These are phyloP conservation scores for Drosophila takahashii DNA, from an alignment of 1,140 invertebrate genomes.

Conservation along the genomic window DNA sequence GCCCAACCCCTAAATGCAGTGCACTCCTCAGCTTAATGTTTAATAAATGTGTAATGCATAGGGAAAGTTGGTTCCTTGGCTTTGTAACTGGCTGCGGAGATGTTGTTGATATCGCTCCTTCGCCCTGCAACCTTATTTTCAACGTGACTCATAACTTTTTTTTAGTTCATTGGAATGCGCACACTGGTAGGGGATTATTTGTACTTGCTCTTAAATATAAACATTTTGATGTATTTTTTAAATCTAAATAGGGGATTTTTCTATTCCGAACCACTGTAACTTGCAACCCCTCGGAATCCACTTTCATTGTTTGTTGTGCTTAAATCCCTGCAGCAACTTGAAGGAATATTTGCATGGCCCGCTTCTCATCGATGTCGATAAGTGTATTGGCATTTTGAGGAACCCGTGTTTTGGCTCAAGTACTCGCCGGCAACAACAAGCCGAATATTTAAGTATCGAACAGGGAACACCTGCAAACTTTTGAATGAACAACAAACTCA, in stretches of 20 bases:
- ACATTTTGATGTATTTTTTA: background rate
- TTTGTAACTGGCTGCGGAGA: slow-evolving; percentile 17
- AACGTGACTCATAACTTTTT: slow-evolving; percentile 67
- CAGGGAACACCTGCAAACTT: slow-evolving; percentile 76
- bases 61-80: slow-evolving; percentile 57
- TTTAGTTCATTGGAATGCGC: slow-evolving; percentile 38
- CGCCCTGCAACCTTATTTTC: slow-evolving; percentile 14
- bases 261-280: slow-evolving; percentile 39
- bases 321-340: slow-evolving; percentile 70
- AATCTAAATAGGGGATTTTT: background rate
- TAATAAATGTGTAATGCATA: slow-evolving; percentile 82
- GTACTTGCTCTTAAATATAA: background rate
- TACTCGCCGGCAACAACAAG: slow-evolving; percentile 46
- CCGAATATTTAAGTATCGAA: slow-evolving; percentile 59
- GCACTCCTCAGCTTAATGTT: slow-evolving; percentile 64
- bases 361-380: slow-evolving; percentile 59
- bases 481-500: slow-evolving; percentile 53
- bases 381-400: slow-evolving; percentile 75
- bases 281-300: slow-evolving; percentile 14
- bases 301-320: slow-evolving; percentile 65
- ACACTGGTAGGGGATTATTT: slow-evolving; percentile 26
- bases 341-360: slow-evolving; percentile 77
- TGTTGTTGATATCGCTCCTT: slow-evolving; percentile 42
- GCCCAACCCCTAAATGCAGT: slow-evolving; percentile 67
- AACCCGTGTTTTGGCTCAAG: slow-evolving; percentile 73